These are phyloP conservation scores for Popillia japonica DNA, from an alignment of 1,140 invertebrate genomes.

Conservation along the genomic window DNA sequence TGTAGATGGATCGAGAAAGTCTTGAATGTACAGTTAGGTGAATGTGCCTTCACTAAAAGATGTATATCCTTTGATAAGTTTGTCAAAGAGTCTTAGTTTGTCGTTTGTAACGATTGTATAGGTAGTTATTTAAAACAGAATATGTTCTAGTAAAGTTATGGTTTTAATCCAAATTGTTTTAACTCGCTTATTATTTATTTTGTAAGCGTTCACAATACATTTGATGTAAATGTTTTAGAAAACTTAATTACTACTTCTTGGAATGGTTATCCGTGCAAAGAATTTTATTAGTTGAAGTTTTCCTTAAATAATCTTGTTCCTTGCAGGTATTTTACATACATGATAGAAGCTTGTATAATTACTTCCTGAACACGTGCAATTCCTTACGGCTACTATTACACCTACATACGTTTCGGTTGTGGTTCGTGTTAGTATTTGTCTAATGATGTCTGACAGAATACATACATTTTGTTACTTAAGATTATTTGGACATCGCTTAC, in stretches of 20 bases:
- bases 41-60: neutral
- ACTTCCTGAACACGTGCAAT: constrained; percentile 17
- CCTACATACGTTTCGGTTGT: neutral
- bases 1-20: neutral
- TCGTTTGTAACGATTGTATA: neutral
- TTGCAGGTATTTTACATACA: constrained; percentile 6
- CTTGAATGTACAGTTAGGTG: constrained; percentile 6
- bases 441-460: neutral
- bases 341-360: constrained; percentile 19
- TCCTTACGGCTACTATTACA: constrained; percentile 5
- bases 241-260: neutral
- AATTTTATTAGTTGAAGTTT: constrained; percentile 1
- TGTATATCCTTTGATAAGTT: constrained; percentile 16
- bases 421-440: neutral
- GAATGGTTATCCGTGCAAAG: neutral
- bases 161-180: neutral
- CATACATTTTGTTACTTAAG: neutral
- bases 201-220: no score
- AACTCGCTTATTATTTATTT: no score
- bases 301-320: constrained; percentile 15
- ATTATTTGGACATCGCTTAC: no score
- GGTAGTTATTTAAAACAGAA: neutral
- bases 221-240: neutral
- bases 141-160: neutral
- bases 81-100: neutral